Evolutionary conservation across 2,797 vertebrate genomes (phyloP), one percentile per base, ranked within the genome.

Genomic region (Sciaenops ocellatus): DNA sequence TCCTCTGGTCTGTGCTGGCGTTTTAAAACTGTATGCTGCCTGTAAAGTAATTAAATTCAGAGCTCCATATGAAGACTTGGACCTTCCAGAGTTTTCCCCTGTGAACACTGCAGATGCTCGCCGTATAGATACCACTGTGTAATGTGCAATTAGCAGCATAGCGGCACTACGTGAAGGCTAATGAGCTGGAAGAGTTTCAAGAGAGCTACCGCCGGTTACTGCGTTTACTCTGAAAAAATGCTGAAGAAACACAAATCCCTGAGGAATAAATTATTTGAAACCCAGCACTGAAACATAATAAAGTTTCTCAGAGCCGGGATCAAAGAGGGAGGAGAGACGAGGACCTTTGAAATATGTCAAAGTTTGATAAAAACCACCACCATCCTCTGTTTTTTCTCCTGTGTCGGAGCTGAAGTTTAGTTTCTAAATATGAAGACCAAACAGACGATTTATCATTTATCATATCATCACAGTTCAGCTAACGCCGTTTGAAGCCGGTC

Each of bases 191-290:
- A 56, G 61, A 70, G 63, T 52, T 61, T 73, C 76, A 84, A 11
- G 68, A 73, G 78, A 73, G 78, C 67, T 78, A 69, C 65, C 13
- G 26, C 59, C 10, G 10, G 13, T 64, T 59, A 60, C 62, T 24
- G 38, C 88, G 90, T 90, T 89, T 87, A 84, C 88, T 70, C 47
- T 48, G 15, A 61, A 82, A 81, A 84, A 78, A 68, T 69, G 72
- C 77, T 67, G 38, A 3, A 55, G 70, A 52, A 63, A 82, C 87
- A 83, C 75, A 48, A 89, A 55, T 90, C 89, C 85, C 89, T 42
- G 63, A 78, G 82, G 89, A 86, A 84, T 90, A 85, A 91, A 91
- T 90, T 82, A 92, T 77, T n/a, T 69, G 69, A 80, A 84, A 83
- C 69, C 22, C 68, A 64, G 67, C 47, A 26, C 59, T 13, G 17